Evolutionary conservation across 35 echinoderm and acorn worm genomes (phyloP), one percentile per base, ranked within the genome.

Genomic region (Strongylocentrotus purpuratus): DNA sequence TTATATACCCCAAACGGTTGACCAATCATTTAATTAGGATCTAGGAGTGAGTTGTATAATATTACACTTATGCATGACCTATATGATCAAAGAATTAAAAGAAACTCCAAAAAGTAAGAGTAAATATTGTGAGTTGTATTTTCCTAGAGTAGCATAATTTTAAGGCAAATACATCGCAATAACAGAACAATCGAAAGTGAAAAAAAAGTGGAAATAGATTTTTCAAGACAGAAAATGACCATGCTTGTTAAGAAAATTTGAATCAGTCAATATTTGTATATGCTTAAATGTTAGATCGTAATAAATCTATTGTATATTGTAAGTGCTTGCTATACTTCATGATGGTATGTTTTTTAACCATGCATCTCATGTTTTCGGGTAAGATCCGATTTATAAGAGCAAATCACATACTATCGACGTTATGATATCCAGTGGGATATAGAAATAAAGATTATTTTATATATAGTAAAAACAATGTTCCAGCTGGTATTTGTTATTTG

Each of bases 381-480:
- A 78, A 78, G 20, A 78, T n/a, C 65, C 20, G 20, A 78, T 78
- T 78, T 78, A 78, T 28, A 28, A 78, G 4, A 8, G 28, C 7
- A 78, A 22, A n/a, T 78, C 18, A 70, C 61, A 70, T 25, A 70
- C 17, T 70, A 70, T 70, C 22, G 48, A 70, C n/a, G 65, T 78
- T 28, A 78, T 78, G 4, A 78, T 18, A 78, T 78, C 65, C 7
- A 2, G 20, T 78, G 20, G 5, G 4, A 28, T 78, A 78, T 78
- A 78, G 65, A n/a, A 78, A 78, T 78, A 78, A 78, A 78, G 65
- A 78, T n/a, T 78, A 78, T 78, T 78, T 78, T 78, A 78, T 78
- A 78, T 4, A 78, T 78, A 28, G 65, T 78, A n/a, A 5, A 7
- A 59, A n/a, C n/a, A 78, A n/a, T 78, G 5, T 78, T 25, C 7